Percentiles rank a stretch among this genome's conserved stretches.
These are phyloP conservation scores for Serilophus lunatus DNA, from an alignment of 2,113 vertebrate genomes.

Conservation along the genomic window DNA sequence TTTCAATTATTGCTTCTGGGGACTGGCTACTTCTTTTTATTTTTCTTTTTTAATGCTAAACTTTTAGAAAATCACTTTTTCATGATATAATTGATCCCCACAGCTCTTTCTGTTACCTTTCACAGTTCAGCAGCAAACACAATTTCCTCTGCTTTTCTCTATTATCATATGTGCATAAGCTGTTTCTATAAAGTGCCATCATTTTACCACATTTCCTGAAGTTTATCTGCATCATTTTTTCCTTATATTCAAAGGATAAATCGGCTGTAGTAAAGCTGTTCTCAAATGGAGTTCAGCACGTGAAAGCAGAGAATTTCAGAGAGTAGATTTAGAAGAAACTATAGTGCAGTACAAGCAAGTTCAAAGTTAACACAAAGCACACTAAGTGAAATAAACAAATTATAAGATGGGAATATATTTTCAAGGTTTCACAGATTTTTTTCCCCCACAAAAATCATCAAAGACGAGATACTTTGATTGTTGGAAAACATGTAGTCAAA, in stretches of 20 bases:
- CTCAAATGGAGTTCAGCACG: neutral
- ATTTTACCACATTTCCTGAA: neutral
- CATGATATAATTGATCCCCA: neutral
- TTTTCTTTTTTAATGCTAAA: neutral
- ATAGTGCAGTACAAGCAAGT: rapidly evolving
- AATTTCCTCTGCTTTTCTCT: neutral
- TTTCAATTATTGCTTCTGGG: neutral
- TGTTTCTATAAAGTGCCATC: neutral
- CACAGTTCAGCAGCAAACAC: neutral
- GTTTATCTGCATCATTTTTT: neutral
- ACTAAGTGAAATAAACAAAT: neutral
- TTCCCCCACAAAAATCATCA: neutral
- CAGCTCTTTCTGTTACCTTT: neutral
- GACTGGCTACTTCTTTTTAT: neutral
- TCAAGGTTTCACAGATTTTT: neutral
- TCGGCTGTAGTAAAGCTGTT: neutral
- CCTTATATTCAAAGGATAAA: neutral
- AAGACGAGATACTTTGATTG: neutral
- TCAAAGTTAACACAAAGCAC: neutral
- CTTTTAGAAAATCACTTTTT: neutral
- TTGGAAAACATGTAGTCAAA: neutral
- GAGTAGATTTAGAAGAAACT: neutral
- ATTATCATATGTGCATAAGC: neutral
- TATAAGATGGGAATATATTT: neutral
- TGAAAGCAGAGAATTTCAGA: neutral